These are phyloP conservation scores for Dicerorhinus sumatrensis DNA, from an alignment of 2,113 vertebrate species.

Conservation along the genomic window DNA sequence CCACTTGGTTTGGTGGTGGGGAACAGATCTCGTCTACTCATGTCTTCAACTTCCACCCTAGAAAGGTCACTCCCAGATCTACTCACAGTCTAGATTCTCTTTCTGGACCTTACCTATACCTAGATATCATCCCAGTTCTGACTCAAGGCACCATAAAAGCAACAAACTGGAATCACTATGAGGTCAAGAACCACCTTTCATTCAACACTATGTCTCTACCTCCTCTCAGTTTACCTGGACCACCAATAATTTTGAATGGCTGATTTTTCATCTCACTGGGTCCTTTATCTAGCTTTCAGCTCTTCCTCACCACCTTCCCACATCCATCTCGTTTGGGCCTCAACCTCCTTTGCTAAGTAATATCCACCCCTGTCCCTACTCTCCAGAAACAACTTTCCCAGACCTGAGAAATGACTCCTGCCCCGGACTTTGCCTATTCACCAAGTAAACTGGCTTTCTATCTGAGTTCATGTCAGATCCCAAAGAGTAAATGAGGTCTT, in stretches of 20 bases:
- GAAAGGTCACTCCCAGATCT: background rate
- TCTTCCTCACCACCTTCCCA: background rate
- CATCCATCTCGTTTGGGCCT: background rate
- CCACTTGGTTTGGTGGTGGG: background rate
- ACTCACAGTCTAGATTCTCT: background rate
- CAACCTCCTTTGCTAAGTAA: background rate
- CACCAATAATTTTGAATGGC: background rate
- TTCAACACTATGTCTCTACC: background rate
- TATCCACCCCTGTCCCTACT: too few species aligned
- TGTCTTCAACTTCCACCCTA: background rate
- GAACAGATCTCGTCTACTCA: background rate
- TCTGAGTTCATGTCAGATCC: background rate
- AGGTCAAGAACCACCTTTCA: background rate
- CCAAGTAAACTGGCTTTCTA: background rate
- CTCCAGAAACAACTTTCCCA: conserved; percentile 5
- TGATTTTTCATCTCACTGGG: background rate
- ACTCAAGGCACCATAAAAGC: background rate
- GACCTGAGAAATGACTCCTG: background rate
- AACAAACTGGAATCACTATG: background rate
- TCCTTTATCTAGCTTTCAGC: conserved; percentile 5
- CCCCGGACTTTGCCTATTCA: background rate
- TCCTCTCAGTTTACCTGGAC: background rate
- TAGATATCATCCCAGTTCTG: background rate
- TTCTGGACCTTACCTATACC: background rate
- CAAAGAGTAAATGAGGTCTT: background rate